phyloP scores from a whole-genome alignment of 2,888 invertebrate genomes.

The Caenorhabditis sinica region DNA sequence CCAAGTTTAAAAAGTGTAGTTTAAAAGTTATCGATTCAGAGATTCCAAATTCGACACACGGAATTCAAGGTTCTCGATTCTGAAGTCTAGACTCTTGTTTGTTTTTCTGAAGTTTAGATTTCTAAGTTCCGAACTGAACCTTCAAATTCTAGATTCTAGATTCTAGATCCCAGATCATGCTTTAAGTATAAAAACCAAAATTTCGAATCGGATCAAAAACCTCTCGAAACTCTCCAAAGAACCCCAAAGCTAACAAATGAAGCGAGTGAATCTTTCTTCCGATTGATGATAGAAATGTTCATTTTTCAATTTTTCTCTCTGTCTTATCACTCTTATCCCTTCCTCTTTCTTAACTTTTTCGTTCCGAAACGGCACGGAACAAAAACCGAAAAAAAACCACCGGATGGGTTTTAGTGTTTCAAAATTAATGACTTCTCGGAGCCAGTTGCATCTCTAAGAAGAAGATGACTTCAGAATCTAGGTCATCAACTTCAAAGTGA shows the following conservation, averaged over 20 bases:
- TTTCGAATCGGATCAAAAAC: neutral
- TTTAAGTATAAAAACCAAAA: neutral
- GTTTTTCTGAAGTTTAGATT: too few relatives aligned
- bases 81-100: too few relatives aligned
- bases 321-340: conserved; percentile 47
- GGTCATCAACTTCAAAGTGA: conserved; percentile 31
- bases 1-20: too few relatives aligned
- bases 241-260: conserved; percentile 56
- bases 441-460: too few relatives aligned
- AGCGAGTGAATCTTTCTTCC: conserved; percentile 1
- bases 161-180: too few relatives aligned
- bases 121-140: neutral
- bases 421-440: conserved; percentile 54
- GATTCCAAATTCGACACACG: too few relatives aligned
- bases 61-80: too few relatives aligned
- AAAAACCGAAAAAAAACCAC: conserved; percentile 36
- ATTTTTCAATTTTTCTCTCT: conserved; percentile 47
- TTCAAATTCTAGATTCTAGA: neutral
- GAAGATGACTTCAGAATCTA: neutral
- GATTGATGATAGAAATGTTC: conserved; percentile 44
- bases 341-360: neutral
- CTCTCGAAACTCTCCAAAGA: conserved; percentile 14
- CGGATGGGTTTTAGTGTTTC: conserved; percentile 53
- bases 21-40: too few relatives aligned
- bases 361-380: conserved; percentile 41